A percentile compares a stretch with the other conserved stretches of the same genome.
Conservation (phyloP, 2,888 invertebrate genomes). For the Cosmia pyralina region DNA sequence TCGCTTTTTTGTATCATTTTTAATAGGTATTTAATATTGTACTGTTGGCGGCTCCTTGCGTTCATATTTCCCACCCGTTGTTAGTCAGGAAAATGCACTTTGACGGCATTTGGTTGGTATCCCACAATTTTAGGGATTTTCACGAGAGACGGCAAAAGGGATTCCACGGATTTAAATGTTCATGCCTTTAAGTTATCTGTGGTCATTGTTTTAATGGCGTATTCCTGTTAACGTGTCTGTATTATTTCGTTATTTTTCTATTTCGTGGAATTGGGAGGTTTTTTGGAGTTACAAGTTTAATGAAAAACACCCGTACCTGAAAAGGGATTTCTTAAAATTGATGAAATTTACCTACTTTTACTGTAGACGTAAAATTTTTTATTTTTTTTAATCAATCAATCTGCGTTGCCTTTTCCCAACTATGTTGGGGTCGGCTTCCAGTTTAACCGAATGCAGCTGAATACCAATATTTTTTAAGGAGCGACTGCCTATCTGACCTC, state of each 20-base stretch:
- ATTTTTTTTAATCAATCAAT: too few relatives aligned
- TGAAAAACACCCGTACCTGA: not conserved
- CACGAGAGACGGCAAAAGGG: slow-evolving; percentile 23
- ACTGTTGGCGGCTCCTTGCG: not conserved
- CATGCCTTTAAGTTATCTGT: slow-evolving; percentile 30
- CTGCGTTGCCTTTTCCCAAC: too few relatives aligned
- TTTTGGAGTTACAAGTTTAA: not conserved
- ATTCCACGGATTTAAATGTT: slow-evolving; percentile 45
- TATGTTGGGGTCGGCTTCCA: too few relatives aligned
- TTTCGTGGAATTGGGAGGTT: not conserved
- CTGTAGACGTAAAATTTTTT: not conserved
- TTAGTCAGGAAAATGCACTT: slow-evolving; percentile 54
- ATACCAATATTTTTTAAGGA: too few relatives aligned
- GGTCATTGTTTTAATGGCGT: slow-evolving; percentile 27
- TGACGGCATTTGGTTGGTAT: slow-evolving; percentile 30
- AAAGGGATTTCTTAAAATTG: not conserved
- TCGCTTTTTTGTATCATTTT: too few relatives aligned
- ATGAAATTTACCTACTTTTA: too few relatives aligned
- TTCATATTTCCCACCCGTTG: slow-evolving; percentile 18
- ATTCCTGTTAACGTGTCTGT: slow-evolving; percentile 2
- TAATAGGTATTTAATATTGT: too few relatives aligned
- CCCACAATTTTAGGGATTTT: slow-evolving; percentile 50
- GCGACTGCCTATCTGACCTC: too few relatives aligned
- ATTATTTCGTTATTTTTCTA: not conserved
- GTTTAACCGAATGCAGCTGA: too few relatives aligned